A percentile compares a stretch with the other conserved stretches of the same genome.
These are phyloP conservation scores for Bombus confusus DNA, from an alignment of 1,140 invertebrate species.

Conservation along the genomic window DNA sequence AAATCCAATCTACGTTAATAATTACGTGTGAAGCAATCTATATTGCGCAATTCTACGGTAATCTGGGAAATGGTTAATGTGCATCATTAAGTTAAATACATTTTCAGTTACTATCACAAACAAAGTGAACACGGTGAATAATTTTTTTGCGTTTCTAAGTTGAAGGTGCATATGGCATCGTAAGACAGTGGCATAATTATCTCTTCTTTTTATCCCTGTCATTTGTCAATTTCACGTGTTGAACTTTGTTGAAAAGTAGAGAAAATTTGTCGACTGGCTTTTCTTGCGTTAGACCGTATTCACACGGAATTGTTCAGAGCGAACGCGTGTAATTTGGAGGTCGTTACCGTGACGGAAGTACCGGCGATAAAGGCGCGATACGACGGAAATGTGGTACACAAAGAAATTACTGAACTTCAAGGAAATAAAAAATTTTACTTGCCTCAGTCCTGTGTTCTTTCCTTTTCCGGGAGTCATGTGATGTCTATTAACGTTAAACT, in stretches of 20 bases:
- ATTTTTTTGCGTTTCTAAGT: neutral
- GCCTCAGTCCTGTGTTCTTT: too few species aligned
- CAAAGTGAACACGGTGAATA: neutral
- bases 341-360: slow-evolving; percentile 27
- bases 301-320: neutral
- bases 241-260: neutral
- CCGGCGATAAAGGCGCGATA: slow-evolving; percentile 14
- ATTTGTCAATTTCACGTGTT: neutral
- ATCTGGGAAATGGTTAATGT: neutral
- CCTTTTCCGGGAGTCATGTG: too few species aligned
- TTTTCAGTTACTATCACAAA: neutral
- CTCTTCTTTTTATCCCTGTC: neutral
- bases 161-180: neutral
- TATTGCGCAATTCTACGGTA: neutral
- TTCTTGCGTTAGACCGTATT: neutral
- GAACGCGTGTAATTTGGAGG: slow-evolving; percentile 18
- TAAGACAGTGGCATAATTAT: neutral
- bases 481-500: too few species aligned
- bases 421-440: slow-evolving; percentile 1
- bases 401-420: slow-evolving; percentile 6
- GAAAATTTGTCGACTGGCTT: neutral
- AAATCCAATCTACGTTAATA: neutral
- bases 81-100: neutral
- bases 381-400: neutral
- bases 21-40: neutral